Conservation (phyloP, 2,797 vertebrate genomes). For the Kryptolebias ocellatus region DNA sequence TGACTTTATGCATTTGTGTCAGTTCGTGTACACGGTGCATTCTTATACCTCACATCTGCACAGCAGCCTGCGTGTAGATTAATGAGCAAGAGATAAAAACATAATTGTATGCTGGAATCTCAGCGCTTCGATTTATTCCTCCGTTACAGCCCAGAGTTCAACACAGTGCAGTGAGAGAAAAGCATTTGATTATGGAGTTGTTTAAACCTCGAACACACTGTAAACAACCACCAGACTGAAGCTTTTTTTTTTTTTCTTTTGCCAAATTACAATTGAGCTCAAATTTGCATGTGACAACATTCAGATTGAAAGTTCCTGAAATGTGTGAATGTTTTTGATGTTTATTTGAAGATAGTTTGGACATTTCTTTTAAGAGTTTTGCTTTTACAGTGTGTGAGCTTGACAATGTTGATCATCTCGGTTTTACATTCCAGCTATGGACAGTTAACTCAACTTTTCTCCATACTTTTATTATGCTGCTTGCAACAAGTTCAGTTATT, state of each 20-base stretch:
- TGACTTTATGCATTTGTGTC: slow-evolving; percentile 9
- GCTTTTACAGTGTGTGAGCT: slow-evolving; percentile 51
- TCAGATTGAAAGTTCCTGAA: slow-evolving; percentile 55
- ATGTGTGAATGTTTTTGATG: slow-evolving; percentile 60
- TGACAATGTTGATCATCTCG: slow-evolving; percentile 59
- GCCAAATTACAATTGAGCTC: slow-evolving; percentile 63
- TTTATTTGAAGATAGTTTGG: slow-evolving; percentile 50
- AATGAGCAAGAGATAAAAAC: slow-evolving; percentile 72
- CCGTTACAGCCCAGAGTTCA: slow-evolving; percentile 66
- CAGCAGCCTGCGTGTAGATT: slow-evolving; percentile 47
- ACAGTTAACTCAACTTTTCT: too few species aligned
- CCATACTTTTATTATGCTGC: too few species aligned
- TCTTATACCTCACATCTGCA: slow-evolving; percentile 22
- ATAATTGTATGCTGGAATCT: slow-evolving; percentile 63
- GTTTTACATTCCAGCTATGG: too few species aligned
- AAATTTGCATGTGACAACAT: slow-evolving; percentile 68
- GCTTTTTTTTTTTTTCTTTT: slow-evolving; percentile 61
- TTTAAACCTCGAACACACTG: slow-evolving; percentile 65
- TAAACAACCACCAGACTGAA: slow-evolving; percentile 69
- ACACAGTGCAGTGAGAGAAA: slow-evolving; percentile 50
- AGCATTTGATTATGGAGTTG: slow-evolving; percentile 71
- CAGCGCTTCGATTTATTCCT: slow-evolving; percentile 68
- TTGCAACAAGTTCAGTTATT: too few species aligned
- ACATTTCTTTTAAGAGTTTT: slow-evolving; percentile 20
- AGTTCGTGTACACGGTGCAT: slow-evolving; percentile 21